These are phyloP conservation scores for Gobio gobio DNA, from an alignment of 2,113 vertebrate genomes.

Conservation along the genomic window DNA sequence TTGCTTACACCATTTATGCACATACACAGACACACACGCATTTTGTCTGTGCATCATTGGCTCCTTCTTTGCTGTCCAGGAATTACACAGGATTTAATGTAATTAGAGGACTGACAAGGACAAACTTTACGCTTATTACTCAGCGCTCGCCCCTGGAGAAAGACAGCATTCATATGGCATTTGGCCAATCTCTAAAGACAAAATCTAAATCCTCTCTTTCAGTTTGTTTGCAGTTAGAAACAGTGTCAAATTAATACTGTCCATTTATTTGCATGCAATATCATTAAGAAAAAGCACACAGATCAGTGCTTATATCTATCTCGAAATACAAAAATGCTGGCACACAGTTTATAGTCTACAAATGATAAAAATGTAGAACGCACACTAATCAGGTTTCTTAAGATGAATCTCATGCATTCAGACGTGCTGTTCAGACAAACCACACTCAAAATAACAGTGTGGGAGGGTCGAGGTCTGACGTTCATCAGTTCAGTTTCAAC, in stretches of 20 bases:
- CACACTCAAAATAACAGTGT: slow-evolving; percentile 46
- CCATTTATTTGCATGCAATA: background rate
- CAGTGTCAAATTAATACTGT: slow-evolving; percentile 8
- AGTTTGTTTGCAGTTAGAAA: slow-evolving; percentile 5
- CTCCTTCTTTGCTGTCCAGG: slow-evolving; percentile 57
- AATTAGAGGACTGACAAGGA: slow-evolving; percentile 75
- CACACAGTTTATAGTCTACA: background rate
- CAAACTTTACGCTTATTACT: slow-evolving; percentile 70
- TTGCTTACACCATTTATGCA: slow-evolving; percentile 8
- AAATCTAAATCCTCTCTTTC: slow-evolving; percentile 67
- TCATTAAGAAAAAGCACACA: background rate
- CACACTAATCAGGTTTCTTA: background rate
- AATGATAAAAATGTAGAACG: background rate
- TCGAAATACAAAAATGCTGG: background rate
- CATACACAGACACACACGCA: slow-evolving; percentile 25
- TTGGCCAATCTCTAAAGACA: slow-evolving; percentile 75
- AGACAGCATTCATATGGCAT: slow-evolving; percentile 62
- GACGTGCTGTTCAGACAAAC: background rate
- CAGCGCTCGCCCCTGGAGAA: slow-evolving; percentile 61
- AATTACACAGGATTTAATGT: slow-evolving; percentile 71
- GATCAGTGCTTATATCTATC: background rate
- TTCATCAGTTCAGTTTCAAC: slow-evolving; percentile 57
- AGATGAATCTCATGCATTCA: background rate
- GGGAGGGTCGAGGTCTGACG: slow-evolving; percentile 56
- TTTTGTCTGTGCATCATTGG: slow-evolving; percentile 30